phyloP scores from a whole-genome alignment of 2,797 vertebrate genomes.

The Cetoscarus ocellatus region DNA sequence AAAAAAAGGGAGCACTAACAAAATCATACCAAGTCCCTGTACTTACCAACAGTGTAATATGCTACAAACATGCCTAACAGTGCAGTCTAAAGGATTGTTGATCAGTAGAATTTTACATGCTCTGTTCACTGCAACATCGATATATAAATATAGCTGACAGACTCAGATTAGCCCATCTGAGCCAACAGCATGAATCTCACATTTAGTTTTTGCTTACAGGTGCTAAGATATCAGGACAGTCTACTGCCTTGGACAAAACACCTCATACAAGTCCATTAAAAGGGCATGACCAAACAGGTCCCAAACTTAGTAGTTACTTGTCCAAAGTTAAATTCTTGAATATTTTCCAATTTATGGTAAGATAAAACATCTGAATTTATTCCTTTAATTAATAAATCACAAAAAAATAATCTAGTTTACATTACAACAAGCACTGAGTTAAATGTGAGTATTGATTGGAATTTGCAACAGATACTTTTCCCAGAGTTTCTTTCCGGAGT shows the following conservation, averaged over 20 bases:
- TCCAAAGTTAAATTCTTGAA: too few species aligned
- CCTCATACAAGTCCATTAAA: neutral
- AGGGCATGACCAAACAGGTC: neutral
- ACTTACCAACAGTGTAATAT: too few species aligned
- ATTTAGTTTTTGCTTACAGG: slow-evolving; percentile 5
- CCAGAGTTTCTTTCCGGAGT: slow-evolving; percentile 21
- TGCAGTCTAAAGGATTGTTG: neutral
- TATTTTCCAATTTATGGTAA: too few species aligned
- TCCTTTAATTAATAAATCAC: neutral
- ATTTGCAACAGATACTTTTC: slow-evolving; percentile 27
- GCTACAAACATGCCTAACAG: neutral
- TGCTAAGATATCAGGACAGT: neutral
- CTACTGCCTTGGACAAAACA: neutral
- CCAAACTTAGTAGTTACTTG: too few species aligned
- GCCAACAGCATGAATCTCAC: neutral
- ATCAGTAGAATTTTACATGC: neutral
- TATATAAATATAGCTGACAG: neutral
- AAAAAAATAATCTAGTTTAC: neutral
- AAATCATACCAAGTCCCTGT: too few species aligned
- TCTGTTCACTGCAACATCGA: neutral
- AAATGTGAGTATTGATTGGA: slow-evolving; percentile 19
- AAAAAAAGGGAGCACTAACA: too few species aligned
- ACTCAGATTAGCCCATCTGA: slow-evolving; percentile 10
- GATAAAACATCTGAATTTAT: too few species aligned
- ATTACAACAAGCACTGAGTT: slow-evolving; percentile 1